Conservation (phyloP, 1,140 invertebrate genomes). For the Hydropsyche tenuis region DNA sequence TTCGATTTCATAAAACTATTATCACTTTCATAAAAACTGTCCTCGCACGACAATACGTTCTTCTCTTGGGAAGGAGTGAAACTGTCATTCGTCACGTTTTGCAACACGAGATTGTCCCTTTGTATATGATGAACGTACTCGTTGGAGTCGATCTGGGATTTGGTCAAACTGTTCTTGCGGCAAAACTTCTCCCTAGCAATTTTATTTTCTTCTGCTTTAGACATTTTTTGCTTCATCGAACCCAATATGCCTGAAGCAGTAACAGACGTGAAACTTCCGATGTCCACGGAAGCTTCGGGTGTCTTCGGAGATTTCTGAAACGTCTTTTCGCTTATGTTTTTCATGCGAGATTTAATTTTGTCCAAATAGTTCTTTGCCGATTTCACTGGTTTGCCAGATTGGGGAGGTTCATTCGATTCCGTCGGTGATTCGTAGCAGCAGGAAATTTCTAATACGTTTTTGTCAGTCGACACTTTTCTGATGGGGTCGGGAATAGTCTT, state of each 20-base stretch:
- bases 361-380: constrained; percentile 65
- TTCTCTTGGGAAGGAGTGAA: constrained; percentile 33
- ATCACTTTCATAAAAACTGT: constrained; percentile 51
- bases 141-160: constrained; percentile 66
- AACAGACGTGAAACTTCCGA: constrained; percentile 66
- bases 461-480: constrained; percentile 59
- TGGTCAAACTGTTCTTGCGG: constrained; percentile 65
- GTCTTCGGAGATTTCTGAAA: constrained; percentile 57
- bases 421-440: constrained; percentile 65
- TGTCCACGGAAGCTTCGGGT: constrained; percentile 55
- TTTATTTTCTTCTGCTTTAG: constrained; percentile 45
- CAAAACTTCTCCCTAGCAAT: constrained; percentile 42
- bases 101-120: constrained; percentile 51
- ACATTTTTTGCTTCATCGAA: constrained; percentile 55
- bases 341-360: constrained; percentile 65
- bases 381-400: constrained; percentile 60
- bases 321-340: constrained; percentile 63
- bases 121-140: constrained; percentile 63
- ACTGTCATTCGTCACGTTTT: constrained; percentile 46
- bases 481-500: constrained; percentile 49
- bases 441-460: constrained; percentile 67
- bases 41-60: constrained; percentile 19
- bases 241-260: constrained; percentile 68
- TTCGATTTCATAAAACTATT: constrained; percentile 51
- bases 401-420: constrained; percentile 57